Evolutionary conservation across 2,888 invertebrate genomes (phyloP), one percentile per base, ranked within the genome.

Genomic region (Oxystoma pomonae): DNA sequence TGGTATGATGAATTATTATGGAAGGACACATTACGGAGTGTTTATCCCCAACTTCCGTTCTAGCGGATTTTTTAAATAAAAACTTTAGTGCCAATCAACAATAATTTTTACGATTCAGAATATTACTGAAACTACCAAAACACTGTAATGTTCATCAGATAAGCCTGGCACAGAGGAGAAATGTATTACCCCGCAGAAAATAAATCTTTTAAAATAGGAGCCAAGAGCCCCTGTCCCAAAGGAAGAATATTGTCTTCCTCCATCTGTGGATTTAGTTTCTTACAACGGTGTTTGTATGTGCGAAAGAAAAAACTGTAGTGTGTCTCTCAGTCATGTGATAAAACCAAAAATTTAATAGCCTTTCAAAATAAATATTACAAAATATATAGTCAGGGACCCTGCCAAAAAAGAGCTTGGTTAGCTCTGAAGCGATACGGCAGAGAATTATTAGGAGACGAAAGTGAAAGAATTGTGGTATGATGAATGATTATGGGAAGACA

Each of bases 171-270:
- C n/a, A n/a, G n/a, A n/a, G n/a, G n/a, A n/a, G n/a, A n/a, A n/a
- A n/a, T n/a, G n/a, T n/a, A n/a, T n/a, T n/a, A n/a, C n/a, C n/a
- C n/a, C n/a, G n/a, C n/a, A n/a, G n/a, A n/a, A n/a, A n/a, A n/a
- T n/a, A n/a, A n/a, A n/a, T n/a, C n/a, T n/a, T n/a, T n/a, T n/a
- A n/a, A n/a, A n/a, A n/a, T n/a, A n/a, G n/a, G n/a, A n/a, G n/a
- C n/a, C n/a, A n/a, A n/a, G n/a, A n/a, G n/a, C n/a, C n/a, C n/a
- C n/a, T n/a, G n/a, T 71, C 82, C 85, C 0, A 77, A 80, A 5
- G 88, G 90, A 1, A 87, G 90, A 74, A 86, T 92, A 7, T 88
- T 94, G 1, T 86, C 92, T 0, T 94, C 91, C 76, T n/a, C n/a
- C n/a, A n/a, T n/a, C n/a, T n/a, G n/a, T n/a, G n/a, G n/a, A n/a